Percentiles rank a stretch among this genome's conserved stretches.
phyloP scores from a whole-genome alignment of 2,888 invertebrate genomes.

The Cabera pusaria region DNA sequence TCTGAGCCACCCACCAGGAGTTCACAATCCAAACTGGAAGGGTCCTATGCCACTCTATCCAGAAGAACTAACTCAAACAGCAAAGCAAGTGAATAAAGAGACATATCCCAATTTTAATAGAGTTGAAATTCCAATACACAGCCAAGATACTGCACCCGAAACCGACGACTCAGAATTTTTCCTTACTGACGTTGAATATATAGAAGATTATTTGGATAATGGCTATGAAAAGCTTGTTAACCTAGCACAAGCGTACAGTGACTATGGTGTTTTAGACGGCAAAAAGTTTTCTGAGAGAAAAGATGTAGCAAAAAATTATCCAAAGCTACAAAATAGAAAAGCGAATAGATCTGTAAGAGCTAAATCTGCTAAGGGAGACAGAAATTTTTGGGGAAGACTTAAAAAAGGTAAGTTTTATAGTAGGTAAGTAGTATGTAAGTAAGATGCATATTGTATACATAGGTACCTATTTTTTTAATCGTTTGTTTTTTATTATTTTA shows the following conservation, averaged over 20 bases:
- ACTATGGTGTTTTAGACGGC: constrained; percentile 66
- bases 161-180: constrained; percentile 32
- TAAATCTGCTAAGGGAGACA: constrained; percentile 22
- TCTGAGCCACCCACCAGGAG: too few relatives aligned
- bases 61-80: constrained; percentile 57
- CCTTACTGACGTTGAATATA: constrained; percentile 53
- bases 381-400: constrained; percentile 28
- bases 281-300: constrained; percentile 37
- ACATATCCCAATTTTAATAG: constrained; percentile 30
- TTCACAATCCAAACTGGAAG: constrained; percentile 63
- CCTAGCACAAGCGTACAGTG: constrained; percentile 72
- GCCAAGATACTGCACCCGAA: constrained; percentile 31
- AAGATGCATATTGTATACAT: too few relatives aligned
- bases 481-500: too few relatives aligned
- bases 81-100: constrained; percentile 48
- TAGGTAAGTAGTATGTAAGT: too few relatives aligned
- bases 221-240: constrained; percentile 51
- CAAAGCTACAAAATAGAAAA: constrained; percentile 31
- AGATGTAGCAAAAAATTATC: constrained; percentile 34
- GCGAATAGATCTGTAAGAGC: constrained; percentile 31
- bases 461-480: too few relatives aligned
- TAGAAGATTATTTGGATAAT: constrained; percentile 55
- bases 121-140: constrained; percentile 16
- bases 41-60: constrained; percentile 62
- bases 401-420: too few relatives aligned